These are phyloP conservation scores for Sardina pilchardus DNA, from an alignment of 2,113 vertebrate species.

Conservation along the genomic window DNA sequence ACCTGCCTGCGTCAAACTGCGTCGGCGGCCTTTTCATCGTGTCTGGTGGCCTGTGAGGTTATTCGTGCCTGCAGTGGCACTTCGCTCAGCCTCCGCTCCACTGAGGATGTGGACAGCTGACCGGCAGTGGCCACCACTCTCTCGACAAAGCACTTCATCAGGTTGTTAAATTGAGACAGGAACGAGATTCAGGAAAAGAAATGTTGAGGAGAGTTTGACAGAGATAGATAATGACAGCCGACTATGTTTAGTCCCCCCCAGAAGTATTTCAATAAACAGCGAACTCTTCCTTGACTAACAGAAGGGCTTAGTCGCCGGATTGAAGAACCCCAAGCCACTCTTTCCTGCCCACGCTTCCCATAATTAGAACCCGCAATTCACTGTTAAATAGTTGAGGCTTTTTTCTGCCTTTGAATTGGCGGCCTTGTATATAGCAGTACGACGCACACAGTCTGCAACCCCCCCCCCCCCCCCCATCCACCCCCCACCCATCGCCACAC, in stretches of 20 bases:
- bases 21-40: slow-evolving; percentile 60
- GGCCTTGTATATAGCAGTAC: slow-evolving; percentile 73
- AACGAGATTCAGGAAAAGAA: slow-evolving; percentile 53
- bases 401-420: slow-evolving; percentile 70
- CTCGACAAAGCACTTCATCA: slow-evolving; percentile 65
- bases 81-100: slow-evolving; percentile 44
- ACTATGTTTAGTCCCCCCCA: slow-evolving; percentile 71
- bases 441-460: slow-evolving; percentile 54
- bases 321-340: slow-evolving; percentile 70
- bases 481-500: too few species aligned
- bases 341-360: slow-evolving; percentile 69
- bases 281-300: slow-evolving; percentile 63
- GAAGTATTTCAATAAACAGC: slow-evolving; percentile 72
- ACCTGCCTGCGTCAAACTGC: slow-evolving; percentile 6
- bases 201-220: slow-evolving; percentile 49
- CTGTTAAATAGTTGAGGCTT: slow-evolving; percentile 78
- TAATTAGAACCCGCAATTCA: slow-evolving; percentile 74
- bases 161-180: slow-evolving; percentile 59
- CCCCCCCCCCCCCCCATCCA: background rate
- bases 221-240: slow-evolving; percentile 70
- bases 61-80: slow-evolving; percentile 50
- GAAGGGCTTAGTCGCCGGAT: slow-evolving; percentile 63
- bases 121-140: slow-evolving; percentile 36
- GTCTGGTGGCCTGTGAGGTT: slow-evolving; percentile 58
- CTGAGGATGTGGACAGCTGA: slow-evolving; percentile 62